These are phyloP conservation scores for Upupa epops DNA, from an alignment of 2,113 vertebrate species.

Conservation along the genomic window DNA sequence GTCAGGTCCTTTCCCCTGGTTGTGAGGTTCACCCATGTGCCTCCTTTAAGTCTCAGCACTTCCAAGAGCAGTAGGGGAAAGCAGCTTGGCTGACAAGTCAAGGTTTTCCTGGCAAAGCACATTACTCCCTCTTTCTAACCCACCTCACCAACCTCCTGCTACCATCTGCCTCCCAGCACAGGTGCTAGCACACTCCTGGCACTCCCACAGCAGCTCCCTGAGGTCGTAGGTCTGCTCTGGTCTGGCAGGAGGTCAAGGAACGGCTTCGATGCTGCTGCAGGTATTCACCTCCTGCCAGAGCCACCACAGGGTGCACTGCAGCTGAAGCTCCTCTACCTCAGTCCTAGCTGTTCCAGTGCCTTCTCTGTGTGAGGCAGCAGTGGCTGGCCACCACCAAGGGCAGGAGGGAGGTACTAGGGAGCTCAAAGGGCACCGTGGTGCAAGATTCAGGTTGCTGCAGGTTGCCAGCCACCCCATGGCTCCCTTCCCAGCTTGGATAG, in stretches of 20 bases:
- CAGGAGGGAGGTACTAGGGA: background rate
- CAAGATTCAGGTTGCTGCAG: background rate
- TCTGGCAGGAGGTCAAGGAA: background rate
- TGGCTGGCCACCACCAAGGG: accelerated
- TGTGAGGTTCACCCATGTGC: too few relatives aligned
- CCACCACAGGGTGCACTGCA: background rate
- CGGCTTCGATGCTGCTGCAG: background rate
- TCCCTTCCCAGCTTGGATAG: background rate
- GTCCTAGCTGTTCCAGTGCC: background rate
- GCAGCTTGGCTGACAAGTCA: background rate
- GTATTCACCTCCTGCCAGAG: background rate
- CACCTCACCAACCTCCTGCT: background rate
- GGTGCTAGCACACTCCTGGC: background rate
- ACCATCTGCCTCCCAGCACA: accelerated
- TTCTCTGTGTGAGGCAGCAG: background rate
- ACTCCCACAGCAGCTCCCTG: background rate
- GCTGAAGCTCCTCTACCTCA: background rate
- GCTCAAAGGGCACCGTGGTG: accelerated
- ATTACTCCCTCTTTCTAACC: background rate
- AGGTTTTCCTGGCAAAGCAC: background rate
- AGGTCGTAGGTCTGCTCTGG: background rate
- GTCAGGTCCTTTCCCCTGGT: too few relatives aligned
- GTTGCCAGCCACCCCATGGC: background rate
- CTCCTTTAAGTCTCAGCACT: too few relatives aligned
- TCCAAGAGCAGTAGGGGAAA: background rate